Base-by-base conservation (phyloP, 2,888 invertebrate species). In the Pedicia rivosa region DNA sequence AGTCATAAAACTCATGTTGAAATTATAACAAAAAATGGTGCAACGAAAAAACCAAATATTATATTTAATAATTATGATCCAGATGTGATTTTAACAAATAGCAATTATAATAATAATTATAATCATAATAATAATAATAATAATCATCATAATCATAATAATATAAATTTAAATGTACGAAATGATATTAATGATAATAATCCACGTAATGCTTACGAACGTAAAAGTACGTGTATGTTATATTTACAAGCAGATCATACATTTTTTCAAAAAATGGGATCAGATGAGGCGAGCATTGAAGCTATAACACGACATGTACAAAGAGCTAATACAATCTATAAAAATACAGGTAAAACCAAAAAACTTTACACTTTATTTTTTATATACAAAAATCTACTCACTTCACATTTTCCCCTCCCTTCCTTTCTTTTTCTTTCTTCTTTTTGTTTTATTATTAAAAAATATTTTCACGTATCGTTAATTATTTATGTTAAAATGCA, bases 181-280 rank as follows among this genome's bases (percentile, higher is more conserved):
- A 35, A 34, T 34, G n/a, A n/a, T 31, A 14, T 15, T 9, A 34
- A 16, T 35, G 35, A 35, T 26, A 50, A 48, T 38, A 50, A 46
- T 29, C 62, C 62, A 45, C 53, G 65, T 50, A 48, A 57, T 29
- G 41, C 55, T 34, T 58, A 60, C 59, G 84, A 86, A 17, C 74
- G 78, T 48, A 91, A 91, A 59, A 90, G 86, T 26, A 91, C 92
- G 1, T 95, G 95, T 54, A 83, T 91, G 72, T 69, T 95, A 39
- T 94, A 91, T 59, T 68, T 98, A 50, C 92, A 95, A 62, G 94
- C 97, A 4, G 88, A 90, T 64, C 94, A 95, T 62, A 80, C 91
- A 62, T 88, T 98, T 62, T 97, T 83, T 64, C 80, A 90, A 54
- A 79, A 90, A 62, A 88, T 94, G 63, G 88, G 87, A 38, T 81